Evolutionary conservation across 2,113 vertebrate species (phyloP).

Genomic region (Anoura caudifer): DNA sequence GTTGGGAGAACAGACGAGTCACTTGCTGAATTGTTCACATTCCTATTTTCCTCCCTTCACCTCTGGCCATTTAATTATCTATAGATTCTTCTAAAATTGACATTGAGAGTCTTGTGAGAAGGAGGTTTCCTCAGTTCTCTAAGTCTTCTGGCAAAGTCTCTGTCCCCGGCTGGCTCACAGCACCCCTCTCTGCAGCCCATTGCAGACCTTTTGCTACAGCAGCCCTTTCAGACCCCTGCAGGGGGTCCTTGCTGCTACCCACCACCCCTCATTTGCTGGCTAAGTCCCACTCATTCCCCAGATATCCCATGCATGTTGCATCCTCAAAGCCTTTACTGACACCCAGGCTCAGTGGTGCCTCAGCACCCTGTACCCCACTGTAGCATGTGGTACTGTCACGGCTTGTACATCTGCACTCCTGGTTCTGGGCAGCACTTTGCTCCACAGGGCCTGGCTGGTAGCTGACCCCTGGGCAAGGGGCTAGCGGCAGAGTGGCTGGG

Average conservation of each 20-base stretch:
- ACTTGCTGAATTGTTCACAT: neutral
- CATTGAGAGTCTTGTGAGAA: neutral
- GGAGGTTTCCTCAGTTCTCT: neutral
- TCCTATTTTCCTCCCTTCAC: neutral
- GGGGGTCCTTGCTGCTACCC: no score
- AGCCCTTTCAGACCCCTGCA: no score
- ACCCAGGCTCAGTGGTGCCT: neutral
- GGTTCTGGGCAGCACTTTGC: fast-evolving
- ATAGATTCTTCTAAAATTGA: neutral
- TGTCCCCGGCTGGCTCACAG: neutral
- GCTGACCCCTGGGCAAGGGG: fast-evolving
- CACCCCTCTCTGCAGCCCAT: neutral
- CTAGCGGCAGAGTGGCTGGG: fast-evolving
- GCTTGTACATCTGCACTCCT: no score
- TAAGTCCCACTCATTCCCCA: neutral
- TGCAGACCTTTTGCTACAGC: neutral
- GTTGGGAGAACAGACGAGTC: neutral
- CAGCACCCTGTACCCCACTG: neutral
- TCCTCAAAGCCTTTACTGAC: neutral
- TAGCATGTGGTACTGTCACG: fast-evolving
- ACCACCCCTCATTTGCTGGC: neutral
- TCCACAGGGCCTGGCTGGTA: neutral
- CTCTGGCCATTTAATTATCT: neutral
- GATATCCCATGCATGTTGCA: neutral
- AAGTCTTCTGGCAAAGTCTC: neutral